Evolutionary conservation across 2,797 vertebrate genomes (phyloP), one percentile per base, ranked within the genome.

Genomic region (Sebastiscus albofasciatus): DNA sequence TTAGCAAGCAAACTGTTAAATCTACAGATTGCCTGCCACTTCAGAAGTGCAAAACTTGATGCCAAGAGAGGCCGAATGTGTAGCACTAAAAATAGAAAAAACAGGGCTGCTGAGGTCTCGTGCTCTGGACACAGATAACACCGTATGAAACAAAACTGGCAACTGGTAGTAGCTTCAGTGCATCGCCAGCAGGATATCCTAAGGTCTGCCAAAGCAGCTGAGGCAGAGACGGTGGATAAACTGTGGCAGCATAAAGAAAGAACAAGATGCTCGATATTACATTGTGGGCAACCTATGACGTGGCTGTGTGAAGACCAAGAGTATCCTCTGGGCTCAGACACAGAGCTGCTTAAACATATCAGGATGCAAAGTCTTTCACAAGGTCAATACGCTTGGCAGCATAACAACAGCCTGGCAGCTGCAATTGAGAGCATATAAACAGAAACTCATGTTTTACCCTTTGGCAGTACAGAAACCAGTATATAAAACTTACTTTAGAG

Each of bases 331-430:
- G 77, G 81, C 72, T 79, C 78, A 69, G 78, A 80, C 70, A 22
- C 75, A 60, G 65, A 33, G 8, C 39, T 62, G 74, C 49, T 79
- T 34, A 66, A 83, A 85, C 81, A 77, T 70, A 71, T 74, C 73
- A 64, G 34, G 36, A 84, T 81, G 71, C 79, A 87, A 84, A 80
- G 68, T 76, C 81, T 84, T 80, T 84, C 55, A 72, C 79, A 87
- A 87, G 87, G 86, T 90, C 86, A 77, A 52, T 54, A 52, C 26
- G 39, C 66, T 75, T 83, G 81, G 72, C 80, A 79, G 79, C 71
- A 68, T 78, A 84, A 77, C 71, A 78, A 77, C 56, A 79, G 36
- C 62, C 68, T 69, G 52, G 70, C 80, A 83, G 74, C 74, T 59
- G 60, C 33, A 67, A 77, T 36, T 29, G 73, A 70, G 60, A 70